Evolutionary conservation across 2,888 invertebrate species (phyloP).

Genomic region (Anarsia innoxiella): DNA sequence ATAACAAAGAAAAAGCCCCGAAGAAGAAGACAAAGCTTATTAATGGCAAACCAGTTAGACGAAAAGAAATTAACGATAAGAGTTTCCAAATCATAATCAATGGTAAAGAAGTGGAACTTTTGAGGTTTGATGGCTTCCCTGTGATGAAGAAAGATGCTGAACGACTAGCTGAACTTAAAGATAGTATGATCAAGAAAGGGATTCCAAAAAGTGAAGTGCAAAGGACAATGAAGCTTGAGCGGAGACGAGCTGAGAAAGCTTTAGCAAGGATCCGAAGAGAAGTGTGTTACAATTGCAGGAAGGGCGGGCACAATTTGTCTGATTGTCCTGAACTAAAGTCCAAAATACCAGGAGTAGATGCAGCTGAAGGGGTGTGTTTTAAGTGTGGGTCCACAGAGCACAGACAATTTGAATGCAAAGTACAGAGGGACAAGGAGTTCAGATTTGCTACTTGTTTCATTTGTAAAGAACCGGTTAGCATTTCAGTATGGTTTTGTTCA

Average conservation of each 20-base stretch:
- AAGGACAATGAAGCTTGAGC: conserved; percentile 79
- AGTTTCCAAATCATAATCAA: conserved; percentile 75
- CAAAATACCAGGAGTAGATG: conserved; percentile 61
- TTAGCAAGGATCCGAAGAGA: conserved; percentile 79
- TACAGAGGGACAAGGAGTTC: conserved; percentile 78
- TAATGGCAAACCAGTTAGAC: conserved; percentile 47
- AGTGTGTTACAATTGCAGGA: conserved; percentile 85
- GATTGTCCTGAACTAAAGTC: conserved; percentile 84
- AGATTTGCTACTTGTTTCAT: conserved; percentile 92
- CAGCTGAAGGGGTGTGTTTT: conserved; percentile 84
- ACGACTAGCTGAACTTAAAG: conserved; percentile 75
- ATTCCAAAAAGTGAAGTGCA: conserved; percentile 81
- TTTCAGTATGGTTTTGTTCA: too few species aligned
- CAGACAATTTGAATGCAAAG: conserved; percentile 82
- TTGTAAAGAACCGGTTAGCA: conserved; percentile 81
- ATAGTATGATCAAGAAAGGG: conserved; percentile 79
- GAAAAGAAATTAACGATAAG: conserved; percentile 61
- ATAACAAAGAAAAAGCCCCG: too few species aligned
- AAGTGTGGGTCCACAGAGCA: conserved; percentile 95
- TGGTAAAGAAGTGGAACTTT: conserved; percentile 77
- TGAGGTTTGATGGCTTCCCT: conserved; percentile 81
- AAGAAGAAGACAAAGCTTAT: conserved; percentile 31
- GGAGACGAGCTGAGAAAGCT: conserved; percentile 82
- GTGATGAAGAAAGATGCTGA: conserved; percentile 82
- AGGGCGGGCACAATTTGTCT: conserved; percentile 85